These are phyloP conservation scores for Syrphus vitripennis DNA, from an alignment of 2,888 invertebrate species.

Conservation along the genomic window DNA sequence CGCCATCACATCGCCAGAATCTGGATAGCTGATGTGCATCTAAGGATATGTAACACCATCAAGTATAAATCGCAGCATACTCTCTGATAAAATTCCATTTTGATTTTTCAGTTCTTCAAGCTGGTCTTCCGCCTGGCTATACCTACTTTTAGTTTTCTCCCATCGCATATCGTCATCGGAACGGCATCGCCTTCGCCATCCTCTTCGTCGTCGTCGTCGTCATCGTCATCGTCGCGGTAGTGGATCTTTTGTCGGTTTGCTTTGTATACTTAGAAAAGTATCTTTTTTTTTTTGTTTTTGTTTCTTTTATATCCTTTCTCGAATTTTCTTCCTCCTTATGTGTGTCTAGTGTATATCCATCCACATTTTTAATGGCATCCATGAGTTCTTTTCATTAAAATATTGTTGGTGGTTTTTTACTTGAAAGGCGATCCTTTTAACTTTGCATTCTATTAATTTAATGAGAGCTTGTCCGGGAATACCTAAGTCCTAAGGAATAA, in stretches of 20 bases:
- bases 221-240: conserved; percentile 33
- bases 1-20: not conserved
- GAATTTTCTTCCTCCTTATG: conserved; percentile 24
- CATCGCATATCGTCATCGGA: not conserved
- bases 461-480: conserved; percentile 50
- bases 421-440: conserved; percentile 79
- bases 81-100: conserved; percentile 47
- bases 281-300: conserved; percentile 13
- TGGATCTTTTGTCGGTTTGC: conserved; percentile 62
- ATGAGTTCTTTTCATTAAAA: conserved; percentile 74
- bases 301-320: conserved; percentile 1
- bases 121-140: not conserved
- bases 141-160: not conserved
- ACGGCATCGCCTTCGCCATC: not conserved
- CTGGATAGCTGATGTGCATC: conserved; percentile 12
- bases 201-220: not conserved
- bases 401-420: conserved; percentile 79
- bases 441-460: conserved; percentile 79
- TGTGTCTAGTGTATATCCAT: not conserved
- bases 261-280: conserved; percentile 39
- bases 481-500: not conserved
- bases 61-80: conserved; percentile 62
- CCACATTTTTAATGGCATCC: conserved; percentile 63
- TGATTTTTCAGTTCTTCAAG: not conserved
- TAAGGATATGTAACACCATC: conserved; percentile 27